A percentile compares a stretch with the other conserved stretches of the same genome.
These are phyloP conservation scores for Schizopygopsis malacanthus DNA, from an alignment of 2,797 vertebrate species.

Conservation along the genomic window DNA sequence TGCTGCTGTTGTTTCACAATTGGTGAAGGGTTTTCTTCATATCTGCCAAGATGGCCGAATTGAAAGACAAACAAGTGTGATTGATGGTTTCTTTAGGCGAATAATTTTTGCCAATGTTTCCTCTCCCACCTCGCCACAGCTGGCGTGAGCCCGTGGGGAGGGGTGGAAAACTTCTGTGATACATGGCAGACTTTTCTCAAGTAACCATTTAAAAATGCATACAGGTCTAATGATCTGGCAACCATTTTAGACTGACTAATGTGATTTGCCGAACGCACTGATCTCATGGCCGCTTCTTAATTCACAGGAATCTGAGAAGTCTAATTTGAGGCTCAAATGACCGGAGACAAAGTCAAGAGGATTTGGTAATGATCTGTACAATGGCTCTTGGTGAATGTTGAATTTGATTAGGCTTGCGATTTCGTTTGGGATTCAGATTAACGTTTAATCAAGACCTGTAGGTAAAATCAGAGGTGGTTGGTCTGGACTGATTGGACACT, in stretches of 20 bases:
- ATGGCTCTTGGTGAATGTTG: slow-evolving; percentile 50
- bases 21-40: slow-evolving; percentile 64
- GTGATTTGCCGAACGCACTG: slow-evolving; percentile 34
- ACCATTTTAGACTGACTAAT: slow-evolving; percentile 44
- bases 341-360: slow-evolving; percentile 59
- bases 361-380: slow-evolving; percentile 48
- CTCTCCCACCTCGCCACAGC: slow-evolving; percentile 52
- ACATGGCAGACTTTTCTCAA: slow-evolving; percentile 36
- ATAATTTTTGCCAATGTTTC: slow-evolving; percentile 65
- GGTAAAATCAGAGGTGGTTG: slow-evolving; percentile 63
- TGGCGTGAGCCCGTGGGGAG: slow-evolving; percentile 49
- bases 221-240: slow-evolving; percentile 28
- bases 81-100: slow-evolving; percentile 69
- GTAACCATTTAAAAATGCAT: slow-evolving; percentile 32
- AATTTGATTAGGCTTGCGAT: slow-evolving; percentile 67
- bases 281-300: slow-evolving; percentile 46
- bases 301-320: slow-evolving; percentile 37
- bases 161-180: slow-evolving; percentile 58
- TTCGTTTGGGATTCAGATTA: slow-evolving; percentile 66
- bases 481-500: slow-evolving; percentile 72
- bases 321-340: slow-evolving; percentile 57
- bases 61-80: slow-evolving; percentile 70
- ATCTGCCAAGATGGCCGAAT: slow-evolving; percentile 65
- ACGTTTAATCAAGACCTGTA: slow-evolving; percentile 69
- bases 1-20: slow-evolving; percentile 69